Evolutionary conservation across 1,140 invertebrate genomes (phyloP), one percentile per base, ranked within the genome.

Genomic region (Ridgeia piscesae): DNA sequence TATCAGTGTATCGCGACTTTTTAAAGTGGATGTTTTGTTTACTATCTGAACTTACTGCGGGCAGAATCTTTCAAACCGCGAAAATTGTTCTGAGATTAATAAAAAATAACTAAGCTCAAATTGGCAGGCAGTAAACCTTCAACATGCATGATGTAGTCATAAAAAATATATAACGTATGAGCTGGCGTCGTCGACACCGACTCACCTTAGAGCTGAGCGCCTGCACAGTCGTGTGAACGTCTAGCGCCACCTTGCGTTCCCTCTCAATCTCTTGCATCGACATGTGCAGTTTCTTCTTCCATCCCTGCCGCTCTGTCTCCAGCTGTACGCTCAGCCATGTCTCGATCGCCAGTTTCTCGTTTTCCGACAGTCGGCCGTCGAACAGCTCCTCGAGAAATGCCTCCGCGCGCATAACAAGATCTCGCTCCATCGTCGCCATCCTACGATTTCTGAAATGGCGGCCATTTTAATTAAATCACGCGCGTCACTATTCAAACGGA

Each of bases 211-310:
- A 34, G 31, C 35, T 90, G 89, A 90, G 33, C 91, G 35, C 48
- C 34, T 91, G 91, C 42, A 91, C 1, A 34, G 91, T 48, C 1
- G 91, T 14, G 48, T 91, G 91, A 21, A 91, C 91, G 48, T 91
- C 91, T 6, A 91, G 91, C 14, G 91, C 91, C 11, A 91, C 34
- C 31, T 91, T 91, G 8, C 91, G 91, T 91, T 91, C 91, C n/a
- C 48, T 91, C 48, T 91, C 91, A 33, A 91, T 58, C 48, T 91
- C 91, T 48, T 91, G 34, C 91, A 91, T 35, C 33, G 91, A 34
- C 91, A 91, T 91, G 34, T 91, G 34, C 48, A 91, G 35, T 48
- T 91, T 91, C 91, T 91, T 34, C 48, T 91, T 91, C 91, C 91
- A 91, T 33, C 91, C 91, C 14, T 48, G 34, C 1, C 91, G 34